Evolutionary conservation across 2,797 vertebrate genomes (phyloP).

Genomic region (Zenarchopterus dispar): DNA sequence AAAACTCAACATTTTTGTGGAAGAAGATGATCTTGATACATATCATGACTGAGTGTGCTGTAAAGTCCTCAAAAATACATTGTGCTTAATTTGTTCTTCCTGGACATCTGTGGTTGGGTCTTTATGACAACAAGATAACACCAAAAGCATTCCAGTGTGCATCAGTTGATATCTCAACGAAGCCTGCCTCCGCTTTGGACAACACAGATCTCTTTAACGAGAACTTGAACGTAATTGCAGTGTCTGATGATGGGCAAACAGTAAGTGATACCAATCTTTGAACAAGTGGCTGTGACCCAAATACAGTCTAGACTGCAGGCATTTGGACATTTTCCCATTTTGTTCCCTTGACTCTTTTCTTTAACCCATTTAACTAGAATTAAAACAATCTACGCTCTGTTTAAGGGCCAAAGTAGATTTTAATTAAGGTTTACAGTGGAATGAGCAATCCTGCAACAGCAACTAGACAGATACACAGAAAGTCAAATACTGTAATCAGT

Average conservation of each 20-base stretch:
- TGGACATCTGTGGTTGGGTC: conserved; percentile 30
- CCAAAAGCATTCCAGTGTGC: conserved; percentile 67
- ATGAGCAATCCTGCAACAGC: too few relatives aligned
- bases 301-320: conserved; percentile 2
- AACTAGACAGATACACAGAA: too few relatives aligned
- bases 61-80: conserved; percentile 38
- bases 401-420: too few relatives aligned
- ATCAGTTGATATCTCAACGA: conserved; percentile 53
- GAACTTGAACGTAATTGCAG: conserved; percentile 44
- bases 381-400: neutral
- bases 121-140: conserved; percentile 63
- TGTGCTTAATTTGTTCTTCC: conserved; percentile 34
- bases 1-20: neutral
- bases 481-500: too few relatives aligned
- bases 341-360: neutral
- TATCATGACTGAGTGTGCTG: conserved; percentile 8
- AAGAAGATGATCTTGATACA: conserved; percentile 37
- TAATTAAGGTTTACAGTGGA: too few relatives aligned
- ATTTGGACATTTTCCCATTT: neutral
- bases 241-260: conserved; percentile 49
- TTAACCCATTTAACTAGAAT: neutral
- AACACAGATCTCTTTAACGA: conserved; percentile 50
- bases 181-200: conserved; percentile 66
- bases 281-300: conserved; percentile 8
- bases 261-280: conserved; percentile 36